Evolutionary conservation across 1,140 invertebrate genomes (phyloP).

Genomic region (Drusus annulatus): DNA sequence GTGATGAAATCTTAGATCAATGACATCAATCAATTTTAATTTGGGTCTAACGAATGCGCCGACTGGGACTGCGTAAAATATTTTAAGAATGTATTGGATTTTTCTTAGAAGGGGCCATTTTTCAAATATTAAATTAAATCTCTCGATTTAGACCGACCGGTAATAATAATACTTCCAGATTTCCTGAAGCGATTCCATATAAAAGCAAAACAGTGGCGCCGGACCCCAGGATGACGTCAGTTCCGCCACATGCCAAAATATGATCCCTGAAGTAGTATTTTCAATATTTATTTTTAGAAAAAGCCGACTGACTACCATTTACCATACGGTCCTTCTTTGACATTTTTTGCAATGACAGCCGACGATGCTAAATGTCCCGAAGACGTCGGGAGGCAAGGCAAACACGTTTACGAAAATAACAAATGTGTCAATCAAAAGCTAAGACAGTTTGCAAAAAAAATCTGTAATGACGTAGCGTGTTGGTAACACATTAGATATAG

Average conservation of each 20-base stretch:
- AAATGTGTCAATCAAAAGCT: not conserved
- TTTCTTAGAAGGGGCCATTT: too few relatives aligned
- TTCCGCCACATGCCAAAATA: slow-evolving; percentile 24
- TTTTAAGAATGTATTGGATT: too few relatives aligned
- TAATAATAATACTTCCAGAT: too few relatives aligned
- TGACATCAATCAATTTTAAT: too few relatives aligned
- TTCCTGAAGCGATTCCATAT: not conserved
- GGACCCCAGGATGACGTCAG: slow-evolving; percentile 12
- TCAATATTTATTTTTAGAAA: slow-evolving; percentile 4
- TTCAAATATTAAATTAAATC: too few relatives aligned
- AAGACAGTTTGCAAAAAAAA: not conserved
- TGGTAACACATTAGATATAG: not conserved
- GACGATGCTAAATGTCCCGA: not conserved
- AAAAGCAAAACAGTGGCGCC: not conserved
- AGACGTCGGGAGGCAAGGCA: not conserved
- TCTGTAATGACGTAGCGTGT: not conserved
- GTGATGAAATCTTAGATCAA: too few relatives aligned
- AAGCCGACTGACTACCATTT: not conserved
- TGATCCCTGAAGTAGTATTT: not conserved
- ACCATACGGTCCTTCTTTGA: not conserved
- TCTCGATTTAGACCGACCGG: too few relatives aligned
- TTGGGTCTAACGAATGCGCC: too few relatives aligned
- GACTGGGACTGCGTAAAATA: too few relatives aligned
- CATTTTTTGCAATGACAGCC: not conserved
- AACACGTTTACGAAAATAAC: not conserved